Evolutionary conservation across 2,888 invertebrate genomes (phyloP).

Genomic region (Caenorhabditis angaria): DNA sequence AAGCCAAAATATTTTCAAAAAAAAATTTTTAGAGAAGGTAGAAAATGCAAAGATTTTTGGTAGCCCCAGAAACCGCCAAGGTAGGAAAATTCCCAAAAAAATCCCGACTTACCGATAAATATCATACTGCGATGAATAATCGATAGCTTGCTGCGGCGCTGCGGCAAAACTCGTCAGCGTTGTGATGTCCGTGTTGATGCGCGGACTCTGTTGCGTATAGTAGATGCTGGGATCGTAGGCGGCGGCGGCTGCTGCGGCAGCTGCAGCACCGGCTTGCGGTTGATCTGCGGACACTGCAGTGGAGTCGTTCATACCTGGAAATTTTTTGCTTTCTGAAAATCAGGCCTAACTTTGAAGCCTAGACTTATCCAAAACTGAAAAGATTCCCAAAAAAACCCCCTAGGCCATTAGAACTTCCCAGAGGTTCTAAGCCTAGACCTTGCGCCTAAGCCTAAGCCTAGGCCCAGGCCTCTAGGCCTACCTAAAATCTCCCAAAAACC

Average conservation of each 20-base stretch:
- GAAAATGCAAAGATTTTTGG: background rate
- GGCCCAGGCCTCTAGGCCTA: no score
- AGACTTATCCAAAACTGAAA: no score
- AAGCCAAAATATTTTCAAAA: background rate
- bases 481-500: no score
- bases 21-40: no score
- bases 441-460: no score
- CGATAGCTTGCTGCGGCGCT: conserved; percentile 18
- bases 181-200: conserved; percentile 46
- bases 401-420: no score
- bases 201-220: conserved; percentile 26
- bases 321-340: no score
- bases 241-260: conserved; percentile 31
- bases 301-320: no score
- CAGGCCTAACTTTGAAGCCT: no score
- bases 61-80: background rate
- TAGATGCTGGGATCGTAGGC: conserved; percentile 31
- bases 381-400: no score
- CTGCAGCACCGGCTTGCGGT: conserved; percentile 13
- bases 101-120: conserved; percentile 42
- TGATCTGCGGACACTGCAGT: conserved; percentile 23
- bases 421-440: no score
- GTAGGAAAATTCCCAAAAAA: background rate
- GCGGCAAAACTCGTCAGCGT: conserved; percentile 47
- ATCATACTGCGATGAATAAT: conserved; percentile 50